A percentile compares a stretch with the other conserved stretches of the same genome.
Conservation (phyloP, 2,888 invertebrate species). For the Achlya flavicornis region DNA sequence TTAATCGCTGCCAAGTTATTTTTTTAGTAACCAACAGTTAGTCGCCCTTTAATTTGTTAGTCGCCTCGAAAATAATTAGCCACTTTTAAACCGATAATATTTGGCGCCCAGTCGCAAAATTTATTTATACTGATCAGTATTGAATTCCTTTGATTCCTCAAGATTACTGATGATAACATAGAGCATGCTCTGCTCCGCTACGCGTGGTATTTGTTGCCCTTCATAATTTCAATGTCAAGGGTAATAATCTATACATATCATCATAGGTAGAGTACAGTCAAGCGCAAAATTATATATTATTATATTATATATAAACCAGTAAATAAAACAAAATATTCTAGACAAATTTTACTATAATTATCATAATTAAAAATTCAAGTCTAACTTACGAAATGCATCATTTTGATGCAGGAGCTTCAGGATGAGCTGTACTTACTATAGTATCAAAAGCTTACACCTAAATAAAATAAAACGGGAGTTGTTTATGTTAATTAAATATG, state of each 20-base stretch:
- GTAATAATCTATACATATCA: not conserved
- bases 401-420: conserved; percentile 52
- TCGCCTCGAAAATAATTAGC: too few species aligned
- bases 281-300: not conserved
- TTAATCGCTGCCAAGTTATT: too few species aligned
- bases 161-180: too few species aligned
- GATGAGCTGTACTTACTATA: conserved; percentile 59
- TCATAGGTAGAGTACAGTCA: not conserved
- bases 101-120: too few species aligned
- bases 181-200: not conserved
- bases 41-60: too few species aligned
- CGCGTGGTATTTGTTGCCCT: not conserved
- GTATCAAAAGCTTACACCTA: conserved; percentile 21
- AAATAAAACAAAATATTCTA: conserved; percentile 34
- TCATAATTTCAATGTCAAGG: conserved; percentile 1
- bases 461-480: conserved; percentile 14
- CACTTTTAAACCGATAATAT: too few species aligned
- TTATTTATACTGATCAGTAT: too few species aligned
- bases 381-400: conserved; percentile 64
- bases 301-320: not conserved
- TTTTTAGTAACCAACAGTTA: too few species aligned
- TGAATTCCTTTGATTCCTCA: too few species aligned
- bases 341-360: conserved; percentile 43
- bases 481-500: conserved; percentile 15
- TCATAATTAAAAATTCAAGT: conserved; percentile 41